Evolutionary conservation across 2,797 vertebrate genomes (phyloP).

Genomic region (Peromyscus attwateri): DNA sequence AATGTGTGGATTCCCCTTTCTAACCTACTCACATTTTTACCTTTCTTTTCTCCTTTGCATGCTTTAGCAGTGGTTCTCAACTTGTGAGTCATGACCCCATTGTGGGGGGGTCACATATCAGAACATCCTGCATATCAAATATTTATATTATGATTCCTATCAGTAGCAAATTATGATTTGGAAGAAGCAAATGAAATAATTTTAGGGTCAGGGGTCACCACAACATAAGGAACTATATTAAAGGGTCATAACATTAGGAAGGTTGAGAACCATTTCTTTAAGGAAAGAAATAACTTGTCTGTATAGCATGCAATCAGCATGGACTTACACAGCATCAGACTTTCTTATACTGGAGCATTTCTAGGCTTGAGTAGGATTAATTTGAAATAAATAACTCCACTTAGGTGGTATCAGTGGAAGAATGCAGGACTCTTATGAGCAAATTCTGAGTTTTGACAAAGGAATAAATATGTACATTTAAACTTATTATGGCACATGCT

Average conservation of each 20-base stretch:
- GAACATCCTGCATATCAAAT: no score
- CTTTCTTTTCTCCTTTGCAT: background rate
- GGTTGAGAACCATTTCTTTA: background rate
- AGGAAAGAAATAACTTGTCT: background rate
- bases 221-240: background rate
- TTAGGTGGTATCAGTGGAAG: background rate
- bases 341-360: background rate
- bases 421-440: background rate
- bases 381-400: background rate
- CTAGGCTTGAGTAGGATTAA: background rate
- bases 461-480: background rate
- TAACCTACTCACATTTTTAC: background rate
- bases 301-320: background rate
- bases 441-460: conserved; percentile 11
- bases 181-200: background rate
- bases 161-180: no score
- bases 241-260: no score
- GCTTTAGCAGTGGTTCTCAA: background rate
- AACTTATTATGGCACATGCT: background rate
- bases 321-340: background rate
- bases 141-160: background rate
- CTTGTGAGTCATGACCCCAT: background rate
- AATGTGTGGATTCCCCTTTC: background rate
- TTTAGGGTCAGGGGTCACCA: background rate
- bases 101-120: background rate